Base-by-base conservation (phyloP, 2,888 invertebrate species). In the Pycnomerus fuliginosus region DNA sequence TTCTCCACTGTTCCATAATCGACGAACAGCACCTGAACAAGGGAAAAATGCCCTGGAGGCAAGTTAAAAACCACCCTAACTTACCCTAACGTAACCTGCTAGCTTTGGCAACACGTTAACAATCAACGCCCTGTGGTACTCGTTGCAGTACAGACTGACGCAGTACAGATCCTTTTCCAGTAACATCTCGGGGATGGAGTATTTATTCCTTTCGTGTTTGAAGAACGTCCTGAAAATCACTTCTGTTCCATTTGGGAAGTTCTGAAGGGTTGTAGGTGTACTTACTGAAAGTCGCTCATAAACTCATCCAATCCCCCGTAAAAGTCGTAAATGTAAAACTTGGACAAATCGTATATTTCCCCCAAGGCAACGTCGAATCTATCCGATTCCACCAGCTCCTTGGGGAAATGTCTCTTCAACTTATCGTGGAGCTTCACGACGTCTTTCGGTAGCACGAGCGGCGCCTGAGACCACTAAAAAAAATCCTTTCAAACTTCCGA, bases 1-100 rank as follows among this genome's bases (percentile, higher is more conserved):
- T 59, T 57, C 46, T 71, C 71, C 62, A 78, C 74, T 29, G 79
- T 79, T 61, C 79, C 80, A 68, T 77, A 79, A 72, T 80, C 80
- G 52, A 79, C 69, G 68, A 76, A 78, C 23, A 76, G 76, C 57
- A 80, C 76, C 77, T 78, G 61, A 44, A 52, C 55, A 14, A 12
- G 5, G 11, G 10, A 3, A 10, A 2, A 32, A 3, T 16, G n/a
- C 15, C 20, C 3, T 14, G 13, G n/a, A 13, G 11, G 17, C 3
- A 3, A 7, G 25, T 25, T 4, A 10, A 25, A 25, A 25, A 25
- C 3, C 3, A 25, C 11, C 4, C 7, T 16, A 14, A 33, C 54
- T 46, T 50, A 75, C 77, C 69, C 74, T 75, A 50, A 76, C 74
- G n/a, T 68, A 70, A 48, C 73, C 71, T 50, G 73, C 69, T 49